A percentile compares a stretch with the other conserved stretches of the same genome.
These are phyloP conservation scores for Microchrysa polita DNA, from an alignment of 2,888 invertebrate genomes.

Conservation along the genomic window DNA sequence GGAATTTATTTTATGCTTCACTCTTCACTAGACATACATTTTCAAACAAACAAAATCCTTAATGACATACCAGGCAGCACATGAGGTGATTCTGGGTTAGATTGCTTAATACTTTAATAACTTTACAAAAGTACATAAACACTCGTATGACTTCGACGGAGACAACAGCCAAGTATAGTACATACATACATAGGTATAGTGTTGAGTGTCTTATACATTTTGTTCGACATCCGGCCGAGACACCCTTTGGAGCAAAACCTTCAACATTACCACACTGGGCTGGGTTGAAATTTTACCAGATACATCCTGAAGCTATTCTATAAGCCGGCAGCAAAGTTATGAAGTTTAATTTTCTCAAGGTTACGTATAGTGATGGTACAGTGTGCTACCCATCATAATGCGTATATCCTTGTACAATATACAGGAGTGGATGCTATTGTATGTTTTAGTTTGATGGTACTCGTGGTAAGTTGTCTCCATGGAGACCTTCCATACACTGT, in stretches of 20 bases:
- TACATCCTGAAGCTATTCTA: too few species aligned
- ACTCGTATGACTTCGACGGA: background rate
- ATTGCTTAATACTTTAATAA: slow-evolving; percentile 28
- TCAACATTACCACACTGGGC: background rate
- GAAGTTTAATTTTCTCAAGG: slow-evolving; percentile 3
- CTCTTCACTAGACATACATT: background rate
- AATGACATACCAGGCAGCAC: background rate
- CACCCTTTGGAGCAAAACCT: too few species aligned
- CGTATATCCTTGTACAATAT: too few species aligned
- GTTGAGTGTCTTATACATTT: background rate
- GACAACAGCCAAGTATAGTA: too few species aligned
- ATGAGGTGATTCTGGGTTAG: background rate
- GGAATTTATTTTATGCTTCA: too few species aligned
- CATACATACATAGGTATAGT: too few species aligned
- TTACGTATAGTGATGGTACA: too few species aligned
- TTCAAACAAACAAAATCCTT: background rate
- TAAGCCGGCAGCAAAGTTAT: background rate
- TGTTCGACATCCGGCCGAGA: slow-evolving; percentile 2
- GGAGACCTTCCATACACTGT: background rate
- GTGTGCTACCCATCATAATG: too few species aligned
- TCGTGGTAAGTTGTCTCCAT: slow-evolving; percentile 3
- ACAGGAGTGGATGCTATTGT: too few species aligned
- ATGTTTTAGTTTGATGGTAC: background rate
- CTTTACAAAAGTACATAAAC: slow-evolving; percentile 32
- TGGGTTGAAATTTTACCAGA: background rate